Evolutionary conservation across 2,113 vertebrate species (phyloP).

Genomic region (Campylomormyrus numenius): DNA sequence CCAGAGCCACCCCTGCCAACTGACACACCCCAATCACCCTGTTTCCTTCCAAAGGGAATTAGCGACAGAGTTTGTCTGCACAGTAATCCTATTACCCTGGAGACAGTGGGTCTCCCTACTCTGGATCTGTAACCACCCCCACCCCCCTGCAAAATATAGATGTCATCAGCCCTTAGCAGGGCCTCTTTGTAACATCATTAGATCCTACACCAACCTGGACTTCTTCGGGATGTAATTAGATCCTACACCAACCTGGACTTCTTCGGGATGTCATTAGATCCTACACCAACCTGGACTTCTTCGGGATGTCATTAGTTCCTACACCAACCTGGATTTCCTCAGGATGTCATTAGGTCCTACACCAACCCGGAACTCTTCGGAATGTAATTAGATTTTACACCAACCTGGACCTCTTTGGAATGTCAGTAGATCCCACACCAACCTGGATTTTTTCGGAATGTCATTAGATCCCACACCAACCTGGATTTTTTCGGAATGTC

Average conservation of each 20-base stretch:
- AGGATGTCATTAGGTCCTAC: background rate
- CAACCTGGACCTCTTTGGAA: too few species aligned
- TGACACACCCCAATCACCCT: background rate
- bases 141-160: background rate
- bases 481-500: too few species aligned
- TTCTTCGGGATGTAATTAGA: background rate
- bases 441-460: too few species aligned
- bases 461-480: too few species aligned
- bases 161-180: background rate
- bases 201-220: background rate
- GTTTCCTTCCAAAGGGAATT: constrained; percentile 2
- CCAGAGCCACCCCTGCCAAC: background rate
- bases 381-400: background rate
- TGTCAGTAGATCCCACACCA: too few species aligned
- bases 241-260: background rate
- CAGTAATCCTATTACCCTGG: constrained; percentile 8
- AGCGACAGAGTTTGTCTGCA: background rate
- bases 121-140: background rate
- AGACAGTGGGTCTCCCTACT: background rate
- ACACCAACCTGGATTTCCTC: background rate
- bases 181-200: background rate
- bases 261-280: background rate
- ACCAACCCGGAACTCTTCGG: background rate
- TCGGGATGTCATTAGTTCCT: background rate
- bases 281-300: background rate